Evolutionary conservation across 2,888 invertebrate species (phyloP).

Genomic region (Melipona beecheii): DNA sequence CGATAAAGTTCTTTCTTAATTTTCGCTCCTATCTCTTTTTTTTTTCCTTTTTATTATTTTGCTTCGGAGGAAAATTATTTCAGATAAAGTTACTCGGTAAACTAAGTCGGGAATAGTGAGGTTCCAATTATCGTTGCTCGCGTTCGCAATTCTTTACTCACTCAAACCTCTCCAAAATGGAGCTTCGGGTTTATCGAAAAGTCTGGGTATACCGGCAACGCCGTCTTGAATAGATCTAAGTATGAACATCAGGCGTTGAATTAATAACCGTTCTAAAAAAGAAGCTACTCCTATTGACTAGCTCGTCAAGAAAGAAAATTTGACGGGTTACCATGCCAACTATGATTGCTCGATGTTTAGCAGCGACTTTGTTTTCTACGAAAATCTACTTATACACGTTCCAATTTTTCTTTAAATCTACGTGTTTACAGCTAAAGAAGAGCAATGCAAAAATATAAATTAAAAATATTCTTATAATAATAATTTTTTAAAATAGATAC

Average conservation of each 20-base stretch:
- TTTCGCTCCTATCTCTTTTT: not conserved
- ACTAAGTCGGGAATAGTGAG: not conserved
- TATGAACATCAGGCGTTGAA: constrained; percentile 12
- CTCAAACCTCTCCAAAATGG: constrained; percentile 28
- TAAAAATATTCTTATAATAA: not conserved
- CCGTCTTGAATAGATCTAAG: not conserved
- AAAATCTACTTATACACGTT: not conserved
- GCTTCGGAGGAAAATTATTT: not conserved
- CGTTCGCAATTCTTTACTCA: constrained; percentile 13
- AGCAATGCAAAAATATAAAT: not conserved
- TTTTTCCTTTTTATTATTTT: not conserved
- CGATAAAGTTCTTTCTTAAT: too few relatives aligned
- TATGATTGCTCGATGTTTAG: constrained; percentile 10
- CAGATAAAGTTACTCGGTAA: too few relatives aligned
- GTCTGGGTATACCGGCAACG: not conserved
- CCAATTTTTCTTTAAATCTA: not conserved
- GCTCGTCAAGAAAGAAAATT: not conserved
- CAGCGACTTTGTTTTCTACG: not conserved
- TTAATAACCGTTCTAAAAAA: not conserved
- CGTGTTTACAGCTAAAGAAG: not conserved
- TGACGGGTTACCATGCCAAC: constrained; percentile 35
- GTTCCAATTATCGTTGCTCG: not conserved
- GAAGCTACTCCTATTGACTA: not conserved
- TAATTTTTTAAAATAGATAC: not conserved
- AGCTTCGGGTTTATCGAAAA: not conserved